Conservation (phyloP, 1,140 invertebrate species). For the Mercenaria mercenaria region DNA sequence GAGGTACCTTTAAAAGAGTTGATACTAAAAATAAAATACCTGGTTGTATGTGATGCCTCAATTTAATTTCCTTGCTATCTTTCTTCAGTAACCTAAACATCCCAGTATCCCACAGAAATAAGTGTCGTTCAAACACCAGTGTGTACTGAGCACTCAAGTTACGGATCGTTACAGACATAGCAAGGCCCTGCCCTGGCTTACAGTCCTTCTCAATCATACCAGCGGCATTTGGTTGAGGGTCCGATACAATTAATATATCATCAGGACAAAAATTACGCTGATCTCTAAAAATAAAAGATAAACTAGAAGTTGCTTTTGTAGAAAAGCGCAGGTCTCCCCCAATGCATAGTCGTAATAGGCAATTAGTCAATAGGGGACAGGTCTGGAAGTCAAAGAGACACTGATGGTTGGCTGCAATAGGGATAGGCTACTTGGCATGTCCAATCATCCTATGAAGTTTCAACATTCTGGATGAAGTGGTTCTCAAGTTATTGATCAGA, state of each 20-base stretch:
- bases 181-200: not conserved
- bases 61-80: not conserved
- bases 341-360: no score
- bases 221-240: not conserved
- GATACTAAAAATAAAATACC: no score
- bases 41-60: not conserved
- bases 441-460: no score
- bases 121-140: not conserved
- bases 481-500: no score
- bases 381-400: no score
- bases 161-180: not conserved
- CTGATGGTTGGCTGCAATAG: no score
- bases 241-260: not conserved
- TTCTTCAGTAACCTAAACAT: not conserved
- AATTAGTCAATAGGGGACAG: no score
- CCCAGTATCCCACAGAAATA: conserved; percentile 46
- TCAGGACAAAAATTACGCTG: not conserved
- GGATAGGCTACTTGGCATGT: no score
- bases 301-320: no score
- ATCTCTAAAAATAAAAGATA: not conserved
- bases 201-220: conserved; percentile 2
- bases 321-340: no score
- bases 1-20: no score
- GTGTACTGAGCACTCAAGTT: not conserved
- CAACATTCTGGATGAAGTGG: no score